phyloP scores from a whole-genome alignment of 2,113 vertebrate genomes.

The Rattus rattus region DNA sequence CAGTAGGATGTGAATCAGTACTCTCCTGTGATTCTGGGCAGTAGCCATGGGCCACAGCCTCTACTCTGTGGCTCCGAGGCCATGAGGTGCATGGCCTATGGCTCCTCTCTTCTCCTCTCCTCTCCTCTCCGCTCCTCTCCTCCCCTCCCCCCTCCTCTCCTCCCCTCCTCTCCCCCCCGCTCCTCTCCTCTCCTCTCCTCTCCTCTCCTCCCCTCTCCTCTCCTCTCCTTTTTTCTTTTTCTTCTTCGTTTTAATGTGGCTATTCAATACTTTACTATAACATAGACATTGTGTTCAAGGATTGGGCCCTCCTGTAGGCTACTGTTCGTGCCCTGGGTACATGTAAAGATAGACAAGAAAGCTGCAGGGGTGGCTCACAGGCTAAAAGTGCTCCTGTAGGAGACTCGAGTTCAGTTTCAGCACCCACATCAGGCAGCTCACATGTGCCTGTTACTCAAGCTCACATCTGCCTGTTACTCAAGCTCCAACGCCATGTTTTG shows the following conservation, averaged over 20 bases:
- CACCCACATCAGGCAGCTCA: not conserved
- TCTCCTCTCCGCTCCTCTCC: not conserved
- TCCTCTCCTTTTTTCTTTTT: not conserved
- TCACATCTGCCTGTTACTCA: not conserved
- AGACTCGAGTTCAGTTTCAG: not conserved
- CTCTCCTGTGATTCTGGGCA: not conserved
- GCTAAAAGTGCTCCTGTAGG: not conserved
- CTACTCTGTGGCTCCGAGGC: not conserved
- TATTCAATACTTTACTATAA: not conserved
- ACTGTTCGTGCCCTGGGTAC: not conserved
- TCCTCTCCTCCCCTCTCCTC: not conserved
- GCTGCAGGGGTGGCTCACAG: not conserved
- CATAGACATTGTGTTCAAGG: too few relatives aligned
- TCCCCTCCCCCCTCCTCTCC: not conserved
- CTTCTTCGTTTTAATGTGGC: not conserved
- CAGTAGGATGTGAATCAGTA: too few relatives aligned
- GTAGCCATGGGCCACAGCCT: not conserved
- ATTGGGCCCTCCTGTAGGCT: not conserved
- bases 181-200: not conserved
- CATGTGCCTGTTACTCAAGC: not conserved
- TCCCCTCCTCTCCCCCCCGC: not conserved
- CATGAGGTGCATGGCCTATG: not conserved
- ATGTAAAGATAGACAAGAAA: not conserved
- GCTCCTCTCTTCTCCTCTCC: not conserved
- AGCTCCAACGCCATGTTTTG: too few relatives aligned